phyloP scores from a whole-genome alignment of 2,797 vertebrate species.

The Odontamblyopus lacepedii region DNA sequence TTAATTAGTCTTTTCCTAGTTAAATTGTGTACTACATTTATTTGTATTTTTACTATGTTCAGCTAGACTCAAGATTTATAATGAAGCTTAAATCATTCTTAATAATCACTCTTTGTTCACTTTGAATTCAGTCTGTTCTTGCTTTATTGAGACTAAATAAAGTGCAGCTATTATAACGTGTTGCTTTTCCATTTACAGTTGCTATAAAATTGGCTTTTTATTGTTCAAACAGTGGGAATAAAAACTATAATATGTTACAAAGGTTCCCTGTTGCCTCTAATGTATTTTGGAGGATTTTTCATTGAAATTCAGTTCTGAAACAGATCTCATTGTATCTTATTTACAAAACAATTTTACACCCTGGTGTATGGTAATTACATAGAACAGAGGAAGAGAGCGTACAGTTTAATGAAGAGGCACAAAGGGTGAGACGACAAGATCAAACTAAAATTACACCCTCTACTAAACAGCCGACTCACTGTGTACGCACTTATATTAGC shows the following conservation, averaged over 20 bases:
- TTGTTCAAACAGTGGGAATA: neutral
- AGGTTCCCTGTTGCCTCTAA: neutral
- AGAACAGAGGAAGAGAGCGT: neutral
- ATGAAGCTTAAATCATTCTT: too few species aligned
- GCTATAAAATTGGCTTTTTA: neutral
- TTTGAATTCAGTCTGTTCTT: too few species aligned
- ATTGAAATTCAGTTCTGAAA: neutral
- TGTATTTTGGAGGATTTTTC: neutral
- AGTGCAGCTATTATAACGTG: too few species aligned
- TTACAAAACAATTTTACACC: conserved; percentile 4
- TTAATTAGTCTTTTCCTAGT: neutral
- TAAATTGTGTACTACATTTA: neutral
- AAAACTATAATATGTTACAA: neutral
- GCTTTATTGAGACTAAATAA: too few species aligned
- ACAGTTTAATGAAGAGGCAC: conserved; percentile 3
- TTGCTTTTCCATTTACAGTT: neutral
- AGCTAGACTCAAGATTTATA: neutral
- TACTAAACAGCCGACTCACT: neutral
- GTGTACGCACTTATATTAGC: neutral
- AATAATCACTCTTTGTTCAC: too few species aligned
- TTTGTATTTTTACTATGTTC: neutral
- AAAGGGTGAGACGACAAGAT: conserved; percentile 7
- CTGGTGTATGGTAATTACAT: conserved; percentile 2
- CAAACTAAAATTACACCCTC: conserved; percentile 5
- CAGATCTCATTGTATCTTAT: neutral